Conservation (phyloP, 2,888 invertebrate genomes). For the Anorthoa munda region DNA sequence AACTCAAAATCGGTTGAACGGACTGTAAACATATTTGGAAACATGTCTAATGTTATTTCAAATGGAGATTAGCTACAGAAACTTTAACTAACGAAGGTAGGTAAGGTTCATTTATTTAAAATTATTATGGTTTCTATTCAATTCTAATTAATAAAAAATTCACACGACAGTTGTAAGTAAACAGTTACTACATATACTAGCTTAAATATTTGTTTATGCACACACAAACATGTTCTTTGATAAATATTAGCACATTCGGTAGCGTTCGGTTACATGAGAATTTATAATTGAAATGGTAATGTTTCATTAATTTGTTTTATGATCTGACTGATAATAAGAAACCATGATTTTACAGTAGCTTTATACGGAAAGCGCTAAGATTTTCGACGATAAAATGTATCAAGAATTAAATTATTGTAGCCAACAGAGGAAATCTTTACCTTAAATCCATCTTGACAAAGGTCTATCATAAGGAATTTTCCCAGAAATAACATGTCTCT, state of each 20-base stretch:
- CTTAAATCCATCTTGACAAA: neutral
- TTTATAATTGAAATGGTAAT: neutral
- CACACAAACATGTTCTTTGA: neutral
- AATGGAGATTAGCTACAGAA: neutral
- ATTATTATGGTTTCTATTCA: neutral
- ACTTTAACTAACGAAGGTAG: neutral
- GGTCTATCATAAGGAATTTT: neutral
- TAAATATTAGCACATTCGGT: neutral
- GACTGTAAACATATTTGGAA: no score
- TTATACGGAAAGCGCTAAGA: neutral
- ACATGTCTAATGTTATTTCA: no score
- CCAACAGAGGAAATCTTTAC: neutral
- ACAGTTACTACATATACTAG: neutral
- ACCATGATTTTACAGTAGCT: neutral
- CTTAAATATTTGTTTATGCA: constrained; percentile 3
- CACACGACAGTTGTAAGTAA: neutral
- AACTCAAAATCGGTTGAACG: no score
- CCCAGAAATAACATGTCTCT: no score
- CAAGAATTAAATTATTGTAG: no score
- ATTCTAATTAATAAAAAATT: neutral
- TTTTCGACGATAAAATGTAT: neutral
- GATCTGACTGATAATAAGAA: neutral
- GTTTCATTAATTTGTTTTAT: neutral
- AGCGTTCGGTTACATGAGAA: neutral
- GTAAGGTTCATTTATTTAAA: neutral